Conservation (phyloP, 2,888 invertebrate genomes). For the Esperia sulphurella region DNA sequence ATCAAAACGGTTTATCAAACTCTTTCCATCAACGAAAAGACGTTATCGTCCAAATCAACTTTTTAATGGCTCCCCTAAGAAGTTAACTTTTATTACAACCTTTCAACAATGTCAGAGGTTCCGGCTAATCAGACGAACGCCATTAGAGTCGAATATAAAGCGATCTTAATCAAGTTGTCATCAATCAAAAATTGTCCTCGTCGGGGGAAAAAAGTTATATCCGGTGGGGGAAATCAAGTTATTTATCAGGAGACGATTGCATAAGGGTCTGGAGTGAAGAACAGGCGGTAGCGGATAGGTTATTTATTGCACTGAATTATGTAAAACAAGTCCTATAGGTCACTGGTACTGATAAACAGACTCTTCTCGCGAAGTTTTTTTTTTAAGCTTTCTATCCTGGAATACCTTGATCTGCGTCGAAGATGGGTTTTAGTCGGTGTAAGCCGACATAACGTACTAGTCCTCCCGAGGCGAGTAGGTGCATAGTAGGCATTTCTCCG, state of each 20-base stretch:
- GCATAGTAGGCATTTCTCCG: no score
- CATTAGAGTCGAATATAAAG: slow-evolving; percentile 22
- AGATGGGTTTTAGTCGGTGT: no score
- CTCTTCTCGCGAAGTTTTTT: no score
- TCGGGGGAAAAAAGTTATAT: slow-evolving; percentile 40
- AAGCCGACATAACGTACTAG: no score
- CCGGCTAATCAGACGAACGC: slow-evolving; percentile 12
- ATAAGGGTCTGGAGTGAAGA: neutral
- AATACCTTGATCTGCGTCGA: no score
- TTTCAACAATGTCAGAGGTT: neutral
- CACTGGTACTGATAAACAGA: no score
- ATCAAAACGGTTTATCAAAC: neutral
- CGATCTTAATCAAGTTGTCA: slow-evolving; percentile 41
- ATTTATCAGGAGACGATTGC: slow-evolving; percentile 35
- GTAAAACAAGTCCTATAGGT: no score
- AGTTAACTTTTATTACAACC: no score
- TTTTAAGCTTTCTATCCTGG: no score
- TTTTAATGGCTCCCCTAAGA: neutral
- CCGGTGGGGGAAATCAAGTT: slow-evolving; percentile 45
- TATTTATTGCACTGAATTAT: no score
- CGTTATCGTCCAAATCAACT: no score
- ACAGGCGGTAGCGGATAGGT: neutral
- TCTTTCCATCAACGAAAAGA: neutral
- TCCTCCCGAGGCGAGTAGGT: no score
- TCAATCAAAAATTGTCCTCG: slow-evolving; percentile 45